Evolutionary conservation across 2,888 invertebrate species (phyloP).

Genomic region (Trachelus troglodyta): DNA sequence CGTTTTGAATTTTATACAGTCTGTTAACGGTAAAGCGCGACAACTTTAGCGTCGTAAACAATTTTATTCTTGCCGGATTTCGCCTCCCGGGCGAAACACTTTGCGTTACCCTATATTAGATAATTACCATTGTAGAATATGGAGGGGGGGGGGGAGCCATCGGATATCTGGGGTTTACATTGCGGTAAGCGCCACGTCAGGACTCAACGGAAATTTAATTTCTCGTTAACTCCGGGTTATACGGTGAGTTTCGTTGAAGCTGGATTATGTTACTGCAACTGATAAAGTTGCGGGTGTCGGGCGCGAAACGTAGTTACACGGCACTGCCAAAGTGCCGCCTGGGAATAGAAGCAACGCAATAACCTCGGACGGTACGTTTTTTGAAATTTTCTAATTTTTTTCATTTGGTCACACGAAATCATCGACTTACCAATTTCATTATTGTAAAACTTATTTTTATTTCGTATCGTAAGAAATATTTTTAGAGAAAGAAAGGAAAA

Average conservation of each 20-base stretch:
- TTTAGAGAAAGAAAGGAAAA: background rate
- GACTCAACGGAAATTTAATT: slow-evolving; percentile 2
- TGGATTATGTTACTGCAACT: slow-evolving; percentile 1
- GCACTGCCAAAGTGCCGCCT: background rate
- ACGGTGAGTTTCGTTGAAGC: background rate
- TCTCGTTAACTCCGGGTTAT: background rate
- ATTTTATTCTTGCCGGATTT: background rate
- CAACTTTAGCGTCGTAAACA: background rate
- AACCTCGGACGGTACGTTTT: background rate
- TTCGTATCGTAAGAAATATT: background rate
- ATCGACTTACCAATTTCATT: background rate
- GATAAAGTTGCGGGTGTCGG: background rate
- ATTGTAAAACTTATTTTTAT: background rate
- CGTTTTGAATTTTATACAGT: background rate
- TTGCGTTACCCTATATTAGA: background rate
- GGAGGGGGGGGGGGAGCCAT: background rate
- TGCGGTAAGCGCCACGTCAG: background rate
- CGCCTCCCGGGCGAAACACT: background rate
- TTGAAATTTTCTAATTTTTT: background rate
- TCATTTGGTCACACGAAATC: too few species aligned
- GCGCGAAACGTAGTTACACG: background rate
- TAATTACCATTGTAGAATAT: background rate
- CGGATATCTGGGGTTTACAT: slow-evolving; percentile 18
- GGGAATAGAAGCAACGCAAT: background rate
- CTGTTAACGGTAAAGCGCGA: background rate